Evolutionary conservation across 2,888 invertebrate genomes (phyloP), one percentile per base, ranked within the genome.

Genomic region (Luperina nickerlii): DNA sequence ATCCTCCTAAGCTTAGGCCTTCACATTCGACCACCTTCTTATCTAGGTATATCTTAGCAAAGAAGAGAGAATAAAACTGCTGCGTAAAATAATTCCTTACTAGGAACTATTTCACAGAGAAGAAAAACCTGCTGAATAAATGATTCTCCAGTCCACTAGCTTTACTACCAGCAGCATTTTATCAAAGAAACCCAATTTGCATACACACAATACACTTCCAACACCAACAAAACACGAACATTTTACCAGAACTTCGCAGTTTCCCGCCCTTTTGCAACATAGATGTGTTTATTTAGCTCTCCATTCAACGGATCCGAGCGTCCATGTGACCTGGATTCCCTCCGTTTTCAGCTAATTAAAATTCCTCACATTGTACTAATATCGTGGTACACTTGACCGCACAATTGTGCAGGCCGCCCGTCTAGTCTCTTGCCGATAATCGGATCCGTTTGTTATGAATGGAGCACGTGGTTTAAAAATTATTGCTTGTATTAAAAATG

Each of bases 341-440:
- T 54, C 75, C 82, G 87, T 90, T 89, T 89, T 87, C 86, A 90
- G 82, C 79, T 89, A 89, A 90, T 92, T 90, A 90, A 87, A 90
- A 90, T 89, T 81, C 85, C 88, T 80, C 82, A 84, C 86, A 84
- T 85, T 85, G 81, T 84, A 70, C 83, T 86, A 83, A 86, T 88
- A 84, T 70, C 79, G 78, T 87, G 67, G 76, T 91, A 87, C 91
- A 90, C 89, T 91, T 90, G 90, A 89, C 90, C 88, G 85, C 75
- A 77, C 83, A 78, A 80, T 78, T 76, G 79, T 82, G 79, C 79
- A 80, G 45, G 15, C 67, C 27, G 63, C 48, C 60, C 76, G 57
- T 79, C 76, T 74, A 70, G 79, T 73, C 76, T 63, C 57, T 74
- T 27, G 11, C n/a, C 38, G 54, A 62, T 71, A 69, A 77, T 83